phyloP scores from a whole-genome alignment of 2,113 vertebrate species.

The Phaetusa simplex region DNA sequence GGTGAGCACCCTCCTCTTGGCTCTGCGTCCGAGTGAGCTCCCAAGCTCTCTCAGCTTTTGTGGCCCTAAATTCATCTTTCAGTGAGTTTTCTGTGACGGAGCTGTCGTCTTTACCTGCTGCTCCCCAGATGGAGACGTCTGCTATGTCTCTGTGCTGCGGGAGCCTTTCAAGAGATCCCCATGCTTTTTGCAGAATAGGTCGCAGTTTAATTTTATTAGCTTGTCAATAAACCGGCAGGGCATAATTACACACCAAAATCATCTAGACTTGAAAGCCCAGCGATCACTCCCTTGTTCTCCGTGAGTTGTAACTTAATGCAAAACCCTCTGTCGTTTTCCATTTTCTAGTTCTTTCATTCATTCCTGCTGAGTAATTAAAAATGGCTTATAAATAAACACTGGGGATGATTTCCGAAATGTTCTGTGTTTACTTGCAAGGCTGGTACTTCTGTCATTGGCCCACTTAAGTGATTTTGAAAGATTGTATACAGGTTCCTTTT shows the following conservation, averaged over 20 bases:
- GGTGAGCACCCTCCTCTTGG: background rate
- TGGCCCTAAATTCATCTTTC: background rate
- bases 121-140: background rate
- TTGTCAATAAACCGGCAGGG: slow-evolving; percentile 26
- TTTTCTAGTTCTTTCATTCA: slow-evolving; percentile 72
- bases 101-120: background rate
- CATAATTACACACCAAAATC: slow-evolving; percentile 39
- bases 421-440: slow-evolving; percentile 63
- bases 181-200: background rate
- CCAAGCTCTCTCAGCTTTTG: background rate
- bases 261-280: slow-evolving; percentile 34
- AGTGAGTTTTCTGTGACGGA: background rate
- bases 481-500: slow-evolving; percentile 88
- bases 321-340: slow-evolving; percentile 64
- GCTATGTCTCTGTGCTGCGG: background rate
- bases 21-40: background rate
- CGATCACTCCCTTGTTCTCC: slow-evolving; percentile 29
- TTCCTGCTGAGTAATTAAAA: slow-evolving; percentile 79
- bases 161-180: background rate
- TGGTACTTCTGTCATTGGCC: slow-evolving; percentile 59
- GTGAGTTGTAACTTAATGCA: slow-evolving; percentile 70
- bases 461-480: slow-evolving; percentile 86
- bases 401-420: slow-evolving; percentile 77
- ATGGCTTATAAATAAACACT: slow-evolving; percentile 89
- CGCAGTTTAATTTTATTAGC: background rate